These are phyloP conservation scores for Lasiurus cinereus DNA, from an alignment of 2,113 vertebrate species.

Conservation along the genomic window DNA sequence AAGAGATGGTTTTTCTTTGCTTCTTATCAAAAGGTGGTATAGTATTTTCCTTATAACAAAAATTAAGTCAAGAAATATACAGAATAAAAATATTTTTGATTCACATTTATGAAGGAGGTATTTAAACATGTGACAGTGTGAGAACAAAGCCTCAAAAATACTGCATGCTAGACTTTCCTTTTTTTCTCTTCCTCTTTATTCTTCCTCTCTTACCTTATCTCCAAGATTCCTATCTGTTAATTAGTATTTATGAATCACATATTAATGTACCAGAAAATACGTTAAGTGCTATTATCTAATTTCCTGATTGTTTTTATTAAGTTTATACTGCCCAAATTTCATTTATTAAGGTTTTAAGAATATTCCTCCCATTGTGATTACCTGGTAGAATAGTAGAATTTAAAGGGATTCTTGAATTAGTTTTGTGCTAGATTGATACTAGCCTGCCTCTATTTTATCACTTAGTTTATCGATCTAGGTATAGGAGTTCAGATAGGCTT, in stretches of 20 bases:
- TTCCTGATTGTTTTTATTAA: conserved; percentile 17
- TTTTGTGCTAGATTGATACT: no score
- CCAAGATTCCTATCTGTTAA: neutral
- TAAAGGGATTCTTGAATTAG: neutral
- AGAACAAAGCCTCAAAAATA: conserved; percentile 39
- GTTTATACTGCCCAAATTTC: neutral
- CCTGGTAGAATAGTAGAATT: conserved; percentile 49
- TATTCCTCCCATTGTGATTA: neutral
- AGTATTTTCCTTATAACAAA: conserved; percentile 24
- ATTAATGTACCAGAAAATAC: neutral
- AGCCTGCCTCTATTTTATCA: neutral
- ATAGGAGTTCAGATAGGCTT: neutral
- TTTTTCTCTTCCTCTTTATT: neutral
- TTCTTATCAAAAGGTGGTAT: conserved; percentile 55
- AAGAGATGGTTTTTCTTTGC: conserved; percentile 74
- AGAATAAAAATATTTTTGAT: conserved; percentile 29
- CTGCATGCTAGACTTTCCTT: neutral
- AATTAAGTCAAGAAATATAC: neutral
- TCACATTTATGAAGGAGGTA: neutral
- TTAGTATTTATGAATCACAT: conserved; percentile 37
- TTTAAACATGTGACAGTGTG: conserved; percentile 6
- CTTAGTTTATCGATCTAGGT: neutral
- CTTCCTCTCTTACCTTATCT: neutral
- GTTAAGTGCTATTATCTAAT: neutral
- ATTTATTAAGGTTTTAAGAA: neutral